Conservation (phyloP, 2,888 invertebrate species). For the Choristoneura rosaceana region DNA sequence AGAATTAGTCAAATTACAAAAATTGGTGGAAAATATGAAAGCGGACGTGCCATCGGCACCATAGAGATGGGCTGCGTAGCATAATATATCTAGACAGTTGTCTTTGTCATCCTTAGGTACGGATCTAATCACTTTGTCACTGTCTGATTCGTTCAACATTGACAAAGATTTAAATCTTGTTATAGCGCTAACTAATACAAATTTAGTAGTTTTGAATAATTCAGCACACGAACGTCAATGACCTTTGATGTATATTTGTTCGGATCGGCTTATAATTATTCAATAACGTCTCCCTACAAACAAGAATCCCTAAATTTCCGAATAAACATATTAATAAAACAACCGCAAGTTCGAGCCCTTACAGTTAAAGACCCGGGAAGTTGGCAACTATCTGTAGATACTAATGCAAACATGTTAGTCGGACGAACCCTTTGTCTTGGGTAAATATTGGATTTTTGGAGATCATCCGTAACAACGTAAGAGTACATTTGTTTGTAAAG, state of each 20-base stretch:
- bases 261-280: slow-evolving; percentile 2
- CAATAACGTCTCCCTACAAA: slow-evolving; percentile 24
- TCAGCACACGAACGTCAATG: neutral
- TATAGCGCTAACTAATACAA: neutral
- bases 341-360: slow-evolving; percentile 31
- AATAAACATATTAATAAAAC: slow-evolving; percentile 41
- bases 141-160: neutral
- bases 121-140: too few relatives aligned
- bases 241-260: neutral
- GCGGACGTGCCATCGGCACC: too few relatives aligned
- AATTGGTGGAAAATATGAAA: too few relatives aligned
- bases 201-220: slow-evolving; percentile 3
- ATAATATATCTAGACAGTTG: too few relatives aligned
- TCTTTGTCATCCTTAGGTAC: too few relatives aligned
- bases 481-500: too few relatives aligned
- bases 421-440: slow-evolving; percentile 40
- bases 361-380: slow-evolving; percentile 18
- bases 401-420: slow-evolving; percentile 42
- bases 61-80: too few relatives aligned
- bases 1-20: too few relatives aligned
- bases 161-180: neutral
- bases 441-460: slow-evolving; percentile 20
- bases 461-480: too few relatives aligned
- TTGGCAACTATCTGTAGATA: slow-evolving; percentile 40
- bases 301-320: slow-evolving; percentile 28